These are phyloP conservation scores for Trididemnum nubilum DNA, from an alignment of 23 tunicate species.

Conservation along the genomic window DNA sequence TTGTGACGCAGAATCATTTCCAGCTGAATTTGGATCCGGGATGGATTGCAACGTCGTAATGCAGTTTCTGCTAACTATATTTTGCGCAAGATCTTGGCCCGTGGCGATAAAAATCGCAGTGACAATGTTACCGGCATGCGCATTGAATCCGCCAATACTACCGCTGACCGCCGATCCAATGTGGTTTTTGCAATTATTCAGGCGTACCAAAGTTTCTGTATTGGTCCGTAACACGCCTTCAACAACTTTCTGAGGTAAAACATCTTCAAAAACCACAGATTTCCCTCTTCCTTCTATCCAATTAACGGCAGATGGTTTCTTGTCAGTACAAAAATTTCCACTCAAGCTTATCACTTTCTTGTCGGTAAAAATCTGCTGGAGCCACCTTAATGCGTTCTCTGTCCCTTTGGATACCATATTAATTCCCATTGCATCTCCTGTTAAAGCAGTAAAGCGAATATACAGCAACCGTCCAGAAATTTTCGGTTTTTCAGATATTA, in stretches of 20 bases:
- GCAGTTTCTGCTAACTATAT: constrained; percentile 85
- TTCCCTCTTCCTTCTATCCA: constrained; percentile 93
- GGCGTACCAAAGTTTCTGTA: constrained; percentile 40
- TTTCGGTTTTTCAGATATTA: constrained; percentile 43
- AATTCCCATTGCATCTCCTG: constrained; percentile 99
- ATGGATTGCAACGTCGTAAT: constrained; percentile 46
- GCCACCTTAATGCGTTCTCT: constrained; percentile 84
- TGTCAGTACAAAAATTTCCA: constrained; percentile 90
- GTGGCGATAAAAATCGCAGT: constrained; percentile 90
- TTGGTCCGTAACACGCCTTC: constrained; percentile 51
- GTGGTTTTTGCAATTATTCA: constrained; percentile 77
- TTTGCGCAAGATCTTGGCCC: constrained; percentile 95
- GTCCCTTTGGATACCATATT: constrained; percentile 96
- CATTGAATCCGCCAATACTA: constrained; percentile 89
- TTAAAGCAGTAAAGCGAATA: constrained; percentile 68
- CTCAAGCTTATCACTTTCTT: constrained; percentile 81
- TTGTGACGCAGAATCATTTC: not conserved
- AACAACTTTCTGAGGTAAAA: constrained; percentile 52
- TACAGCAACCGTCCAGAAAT: constrained; percentile 60
- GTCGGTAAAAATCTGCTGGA: constrained; percentile 41
- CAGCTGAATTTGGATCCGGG: not conserved
- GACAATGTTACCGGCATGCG: constrained; percentile 93
- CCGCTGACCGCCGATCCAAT: constrained; percentile 93
- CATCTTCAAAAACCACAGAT: constrained; percentile 83
- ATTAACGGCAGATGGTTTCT: constrained; percentile 87